phyloP scores from a whole-genome alignment of 2,113 vertebrate species.

The Dromas ardeola region DNA sequence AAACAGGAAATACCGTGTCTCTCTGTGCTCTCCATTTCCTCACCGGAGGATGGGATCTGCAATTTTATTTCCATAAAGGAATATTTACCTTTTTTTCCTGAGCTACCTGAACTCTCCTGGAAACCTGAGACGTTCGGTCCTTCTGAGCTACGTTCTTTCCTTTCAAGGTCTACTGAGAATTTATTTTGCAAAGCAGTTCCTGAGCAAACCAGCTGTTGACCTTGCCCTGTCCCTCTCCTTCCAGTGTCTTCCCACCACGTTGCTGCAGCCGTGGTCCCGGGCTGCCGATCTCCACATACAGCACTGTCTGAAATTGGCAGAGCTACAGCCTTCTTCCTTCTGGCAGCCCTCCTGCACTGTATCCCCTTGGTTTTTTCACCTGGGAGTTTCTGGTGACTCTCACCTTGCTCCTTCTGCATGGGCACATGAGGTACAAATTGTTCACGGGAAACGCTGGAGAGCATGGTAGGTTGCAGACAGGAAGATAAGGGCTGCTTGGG shows the following conservation, averaged over 20 bases:
- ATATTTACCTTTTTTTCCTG: not conserved
- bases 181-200: not conserved
- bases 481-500: not conserved
- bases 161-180: not conserved
- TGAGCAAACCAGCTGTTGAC: not conserved
- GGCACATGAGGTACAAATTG: not conserved
- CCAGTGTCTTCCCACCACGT: not conserved
- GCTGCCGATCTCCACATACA: not conserved
- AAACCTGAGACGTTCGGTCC: not conserved
- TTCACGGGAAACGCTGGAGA: rapidly evolving
- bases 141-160: not conserved
- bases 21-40: not conserved
- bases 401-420: not conserved
- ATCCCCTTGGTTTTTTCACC: not conserved
- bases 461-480: not conserved
- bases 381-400: not conserved
- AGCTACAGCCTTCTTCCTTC: not conserved
- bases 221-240: not conserved
- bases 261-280: not conserved
- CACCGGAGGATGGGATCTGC: not conserved
- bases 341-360: not conserved
- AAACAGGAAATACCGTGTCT: not conserved
- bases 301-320: not conserved
- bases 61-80: not conserved
- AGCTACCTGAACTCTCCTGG: not conserved